Base-by-base conservation (phyloP, 2,113 vertebrate genomes). In the Mobula birostris region DNA sequence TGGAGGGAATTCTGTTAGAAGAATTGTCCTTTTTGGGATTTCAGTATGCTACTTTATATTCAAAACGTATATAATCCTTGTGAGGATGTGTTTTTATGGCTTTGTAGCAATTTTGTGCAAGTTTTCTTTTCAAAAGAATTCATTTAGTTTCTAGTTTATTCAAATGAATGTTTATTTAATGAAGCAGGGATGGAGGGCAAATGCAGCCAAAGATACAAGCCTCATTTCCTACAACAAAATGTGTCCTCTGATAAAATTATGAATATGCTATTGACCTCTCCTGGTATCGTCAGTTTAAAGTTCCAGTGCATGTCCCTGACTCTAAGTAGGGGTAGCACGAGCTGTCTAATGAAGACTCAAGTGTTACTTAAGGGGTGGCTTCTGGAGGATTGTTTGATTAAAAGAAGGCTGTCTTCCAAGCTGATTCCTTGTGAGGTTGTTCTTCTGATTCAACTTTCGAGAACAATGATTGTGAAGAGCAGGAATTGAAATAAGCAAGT, bases 401-500 rank as follows among this genome's bases (percentile, higher is more conserved):
- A 93, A 48, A 74, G 12, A 14, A 21, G 48, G 6, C 68, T 56
- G 74, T 74, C 36, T 74, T 93, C 70, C 91, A 15, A 40, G 21
- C 27, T 56, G 70, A 76, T 93, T 76, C 48, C 24, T 40, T 48
- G 68, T 29, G 91, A 93, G 91, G 74, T 68, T 74, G 91, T 40
- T 48, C 68, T 74, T 56, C 70, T 93, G 72, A 74, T 74, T 27
- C 11, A 15, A 21, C 19, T 74, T 56, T 74, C 70, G 56, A 93
- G 40, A 7, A 72, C 90, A 72, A 40, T 48, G 68, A 74, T 27
- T 70, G 70, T 48, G 29, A 93, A 74, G 36, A 76, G 40, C 11
- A 27, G 24, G 70, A 93, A 93, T 93, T 74, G 36, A 93, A 93
- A 74, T 93, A 58, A 87, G 82, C 56, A 29, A 72, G 90, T 70